Percentiles rank a stretch among this genome's conserved stretches.
Evolutionary conservation across 2,113 vertebrate genomes (phyloP).

Genomic region (Chloroceryle aenea): DNA sequence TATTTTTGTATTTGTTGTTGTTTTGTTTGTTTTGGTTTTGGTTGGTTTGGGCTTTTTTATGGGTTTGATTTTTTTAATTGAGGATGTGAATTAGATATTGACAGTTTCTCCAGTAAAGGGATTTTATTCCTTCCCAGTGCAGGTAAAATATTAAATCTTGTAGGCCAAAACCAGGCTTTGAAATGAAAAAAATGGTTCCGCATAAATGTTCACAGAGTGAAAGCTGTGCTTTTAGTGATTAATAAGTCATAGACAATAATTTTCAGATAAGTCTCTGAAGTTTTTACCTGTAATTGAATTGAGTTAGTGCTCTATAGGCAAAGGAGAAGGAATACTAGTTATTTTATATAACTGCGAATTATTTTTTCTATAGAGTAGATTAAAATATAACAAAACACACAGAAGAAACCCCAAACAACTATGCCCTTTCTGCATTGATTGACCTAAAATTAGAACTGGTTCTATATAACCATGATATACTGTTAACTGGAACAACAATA

Average conservation of each 20-base stretch:
- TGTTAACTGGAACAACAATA: not conserved
- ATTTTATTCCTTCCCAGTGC: not conserved
- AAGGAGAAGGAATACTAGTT: not conserved
- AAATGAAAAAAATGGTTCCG: too few relatives aligned
- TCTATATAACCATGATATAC: not conserved
- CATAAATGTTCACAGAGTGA: too few relatives aligned
- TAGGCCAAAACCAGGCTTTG: too few relatives aligned
- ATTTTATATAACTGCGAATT: not conserved
- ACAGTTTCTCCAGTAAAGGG: not conserved
- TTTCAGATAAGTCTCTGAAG: too few relatives aligned
- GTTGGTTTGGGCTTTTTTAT: too few relatives aligned
- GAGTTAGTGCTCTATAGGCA: too few relatives aligned
- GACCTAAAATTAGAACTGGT: not conserved
- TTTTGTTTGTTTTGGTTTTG: too few relatives aligned
- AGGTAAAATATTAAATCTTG: not conserved
- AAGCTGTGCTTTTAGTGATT: too few relatives aligned
- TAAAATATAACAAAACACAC: not conserved
- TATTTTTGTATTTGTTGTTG: too few relatives aligned
- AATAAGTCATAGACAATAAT: too few relatives aligned
- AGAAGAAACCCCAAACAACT: not conserved
- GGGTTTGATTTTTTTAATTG: not conserved
- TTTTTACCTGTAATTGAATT: too few relatives aligned
- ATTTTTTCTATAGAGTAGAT: not conserved
- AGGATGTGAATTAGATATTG: not conserved
- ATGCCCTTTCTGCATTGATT: not conserved